Base-by-base conservation (phyloP, 2,888 invertebrate species). In the Lasioglossum morio region DNA sequence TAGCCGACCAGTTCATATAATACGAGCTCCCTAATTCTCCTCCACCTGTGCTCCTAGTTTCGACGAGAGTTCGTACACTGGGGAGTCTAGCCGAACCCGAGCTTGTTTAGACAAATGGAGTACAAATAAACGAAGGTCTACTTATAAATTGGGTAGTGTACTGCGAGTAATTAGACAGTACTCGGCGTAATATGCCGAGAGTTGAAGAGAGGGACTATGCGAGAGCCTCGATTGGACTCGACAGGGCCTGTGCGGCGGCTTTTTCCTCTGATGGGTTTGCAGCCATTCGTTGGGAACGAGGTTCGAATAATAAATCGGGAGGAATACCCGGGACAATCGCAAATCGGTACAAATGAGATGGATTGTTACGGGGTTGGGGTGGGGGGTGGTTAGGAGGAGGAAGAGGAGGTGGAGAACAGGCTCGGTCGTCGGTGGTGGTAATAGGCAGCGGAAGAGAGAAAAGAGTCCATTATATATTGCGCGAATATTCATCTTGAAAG, bases 401-500 rank as follows among this genome's bases (percentile, higher is more conserved):
- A 72, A 34, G 19, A 34, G 23, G 63, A 69, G 53, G 14, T n/a
- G 2, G 34, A 19, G 14, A 19, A 27, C 3, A 14, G 19, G 43
- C 14, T 12, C 23, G 53, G 72, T 40, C 12, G n/a, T 4, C 19
- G 53, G 40, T 14, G 43, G 27, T n/a, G 75, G 57, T 77, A 82
- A 84, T 81, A 76, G 70, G 74, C 73, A 60, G 77, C 43, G 82
- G 57, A 78, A 78, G 57, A 46, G 78, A 72, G 70, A 80, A 77
- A 77, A 63, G 60, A 75, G 79, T 77, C 82, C 63, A 81, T 88
- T 87, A 85, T 83, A 70, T 87, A 79, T 90, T 53, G 80, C 82
- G 74, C 76, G 87, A 87, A 82, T 89, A 87, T 89, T 88, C 91
- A 87, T 91, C 91, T 91, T 87, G 88, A 82, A 88, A 89, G 86